Conservation (phyloP, 2,888 invertebrate species). For the Gnatocerus cornutus region DNA sequence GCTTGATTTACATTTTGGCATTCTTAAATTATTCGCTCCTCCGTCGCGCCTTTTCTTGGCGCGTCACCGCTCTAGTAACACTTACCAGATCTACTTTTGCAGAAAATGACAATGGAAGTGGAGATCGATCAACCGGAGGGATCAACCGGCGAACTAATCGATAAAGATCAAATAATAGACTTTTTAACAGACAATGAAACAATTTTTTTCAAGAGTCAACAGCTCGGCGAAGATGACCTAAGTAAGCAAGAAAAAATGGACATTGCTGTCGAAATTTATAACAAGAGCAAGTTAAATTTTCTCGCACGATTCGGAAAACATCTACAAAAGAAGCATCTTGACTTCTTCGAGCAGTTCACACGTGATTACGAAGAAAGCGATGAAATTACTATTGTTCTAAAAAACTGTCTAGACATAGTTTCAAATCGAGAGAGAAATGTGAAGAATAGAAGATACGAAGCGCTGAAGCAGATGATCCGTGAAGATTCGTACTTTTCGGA, state of each 20-base stretch:
- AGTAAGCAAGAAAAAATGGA: conserved; percentile 79
- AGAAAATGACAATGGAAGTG: conserved; percentile 47
- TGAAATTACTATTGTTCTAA: conserved; percentile 78
- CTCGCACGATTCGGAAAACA: conserved; percentile 84
- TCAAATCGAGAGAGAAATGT: conserved; percentile 69
- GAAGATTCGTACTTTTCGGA: conserved; percentile 90
- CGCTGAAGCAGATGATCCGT: conserved; percentile 81
- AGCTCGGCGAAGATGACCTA: conserved; percentile 84
- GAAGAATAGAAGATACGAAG: conserved; percentile 88
- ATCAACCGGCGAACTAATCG: conserved; percentile 18
- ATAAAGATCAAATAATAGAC: conserved; percentile 74
- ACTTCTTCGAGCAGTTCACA: conserved; percentile 76
- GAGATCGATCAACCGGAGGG: conserved; percentile 28
- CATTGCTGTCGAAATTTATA: conserved; percentile 79
- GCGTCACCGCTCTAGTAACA: background rate
- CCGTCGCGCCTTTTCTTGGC: background rate
- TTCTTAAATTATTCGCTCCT: background rate
- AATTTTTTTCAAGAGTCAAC: conserved; percentile 87
- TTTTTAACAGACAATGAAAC: conserved; percentile 76
- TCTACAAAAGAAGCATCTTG: conserved; percentile 79
- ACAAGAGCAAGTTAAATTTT: conserved; percentile 81
- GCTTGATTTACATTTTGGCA: too few relatives aligned
- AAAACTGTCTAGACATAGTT: conserved; percentile 71
- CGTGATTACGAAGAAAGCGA: conserved; percentile 69
- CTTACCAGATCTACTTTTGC: conserved; percentile 25